Percentiles rank a stretch among this genome's conserved stretches.
phyloP scores from a whole-genome alignment of 2,888 invertebrate species.

The Vannuccia rotundouncinata region DNA sequence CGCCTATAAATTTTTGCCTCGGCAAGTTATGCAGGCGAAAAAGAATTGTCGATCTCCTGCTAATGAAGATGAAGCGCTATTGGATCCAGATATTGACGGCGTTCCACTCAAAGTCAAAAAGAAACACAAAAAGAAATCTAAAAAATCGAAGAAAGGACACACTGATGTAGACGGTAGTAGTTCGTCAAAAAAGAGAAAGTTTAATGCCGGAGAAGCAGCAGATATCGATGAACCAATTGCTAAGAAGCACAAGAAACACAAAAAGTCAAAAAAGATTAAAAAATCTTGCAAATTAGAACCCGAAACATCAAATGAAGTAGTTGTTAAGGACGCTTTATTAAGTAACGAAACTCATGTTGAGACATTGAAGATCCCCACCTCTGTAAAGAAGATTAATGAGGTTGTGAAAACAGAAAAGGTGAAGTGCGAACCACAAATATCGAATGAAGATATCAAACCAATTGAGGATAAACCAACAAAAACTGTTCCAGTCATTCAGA shows the following conservation, averaged over 20 bases:
- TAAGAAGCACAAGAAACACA: slow-evolving; percentile 7
- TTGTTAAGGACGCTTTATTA: neutral
- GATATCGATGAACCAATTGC: neutral
- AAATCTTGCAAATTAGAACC: neutral
- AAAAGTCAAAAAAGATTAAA: neutral
- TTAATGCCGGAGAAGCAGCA: neutral
- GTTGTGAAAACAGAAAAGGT: too few relatives aligned
- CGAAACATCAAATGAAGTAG: neutral
- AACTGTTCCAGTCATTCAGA: too few relatives aligned
- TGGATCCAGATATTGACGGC: neutral
- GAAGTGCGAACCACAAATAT: too few relatives aligned
- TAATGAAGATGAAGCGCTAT: neutral
- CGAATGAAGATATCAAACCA: too few relatives aligned
- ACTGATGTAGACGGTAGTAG: neutral
- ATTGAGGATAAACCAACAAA: too few relatives aligned
- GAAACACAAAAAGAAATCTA: slow-evolving; percentile 12
- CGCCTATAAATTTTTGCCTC: neutral
- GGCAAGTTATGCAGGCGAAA: slow-evolving; percentile 4
- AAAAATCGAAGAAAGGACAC: neutral
- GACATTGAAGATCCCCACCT: too few relatives aligned
- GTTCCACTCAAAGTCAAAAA: neutral
- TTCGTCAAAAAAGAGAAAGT: neutral
- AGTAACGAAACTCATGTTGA: too few relatives aligned
- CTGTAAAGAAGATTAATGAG: too few relatives aligned
- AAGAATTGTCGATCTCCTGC: neutral